Conservation (phyloP, 2,113 vertebrate species). For the Oreochromis spilurus region DNA sequence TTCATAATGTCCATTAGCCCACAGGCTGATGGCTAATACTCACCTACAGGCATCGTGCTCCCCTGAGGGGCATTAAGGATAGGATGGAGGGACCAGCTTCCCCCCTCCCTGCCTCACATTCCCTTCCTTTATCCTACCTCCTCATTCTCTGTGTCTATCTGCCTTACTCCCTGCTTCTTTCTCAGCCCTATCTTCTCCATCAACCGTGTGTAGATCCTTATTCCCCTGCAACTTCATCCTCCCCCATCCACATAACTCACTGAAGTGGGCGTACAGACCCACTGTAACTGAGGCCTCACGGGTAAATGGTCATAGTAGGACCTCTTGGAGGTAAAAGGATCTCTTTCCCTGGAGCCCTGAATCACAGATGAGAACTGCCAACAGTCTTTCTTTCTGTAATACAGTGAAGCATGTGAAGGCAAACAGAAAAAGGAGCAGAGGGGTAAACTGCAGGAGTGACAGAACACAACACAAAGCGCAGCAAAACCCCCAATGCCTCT, state of each 20-base stretch:
- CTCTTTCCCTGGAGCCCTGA: conserved; percentile 46
- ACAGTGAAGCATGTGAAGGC: conserved; percentile 9
- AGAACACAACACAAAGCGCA: conserved; percentile 48
- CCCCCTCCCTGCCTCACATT: conserved; percentile 8
- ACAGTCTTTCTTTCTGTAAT: conserved; percentile 29
- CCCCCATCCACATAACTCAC: conserved; percentile 38
- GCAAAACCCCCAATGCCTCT: neutral
- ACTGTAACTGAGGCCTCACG: conserved; percentile 29
- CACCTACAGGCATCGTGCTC: conserved; percentile 66
- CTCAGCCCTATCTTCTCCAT: conserved; percentile 30
- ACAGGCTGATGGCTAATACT: conserved; percentile 81
- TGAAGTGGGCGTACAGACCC: neutral
- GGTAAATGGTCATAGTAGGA: conserved; percentile 40
- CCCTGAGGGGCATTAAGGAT: conserved; percentile 58
- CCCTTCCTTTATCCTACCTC: conserved; percentile 28
- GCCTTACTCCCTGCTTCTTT: conserved; percentile 5
- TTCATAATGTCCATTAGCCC: conserved; percentile 61
- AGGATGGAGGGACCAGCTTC: conserved; percentile 39
- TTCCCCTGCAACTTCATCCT: conserved; percentile 5
- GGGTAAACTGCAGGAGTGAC: conserved; percentile 48
- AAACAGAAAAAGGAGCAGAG: conserved; percentile 7
- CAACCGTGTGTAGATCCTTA: conserved; percentile 21
- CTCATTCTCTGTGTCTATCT: conserved; percentile 35
- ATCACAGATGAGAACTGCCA: conserved; percentile 51
- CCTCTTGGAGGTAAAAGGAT: conserved; percentile 54